phyloP scores from a whole-genome alignment of 1,140 invertebrate species.

The Yoshiicerus persimilis region DNA sequence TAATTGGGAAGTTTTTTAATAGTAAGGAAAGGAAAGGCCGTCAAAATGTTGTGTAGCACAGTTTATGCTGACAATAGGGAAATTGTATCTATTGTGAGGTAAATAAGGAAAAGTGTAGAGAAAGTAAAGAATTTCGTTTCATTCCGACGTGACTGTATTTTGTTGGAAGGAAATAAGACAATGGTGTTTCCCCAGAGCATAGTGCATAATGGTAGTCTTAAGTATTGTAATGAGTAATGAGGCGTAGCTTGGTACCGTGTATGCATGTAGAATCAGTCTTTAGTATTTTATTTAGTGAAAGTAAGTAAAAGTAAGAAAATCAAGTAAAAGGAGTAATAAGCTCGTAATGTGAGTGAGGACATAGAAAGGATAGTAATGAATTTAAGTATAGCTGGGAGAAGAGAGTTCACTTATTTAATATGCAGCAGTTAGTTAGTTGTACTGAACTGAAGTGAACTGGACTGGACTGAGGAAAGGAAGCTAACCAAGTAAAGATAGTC shows the following conservation, averaged over 20 bases:
- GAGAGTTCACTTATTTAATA: slow-evolving; percentile 9
- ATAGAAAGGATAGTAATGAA: not conserved
- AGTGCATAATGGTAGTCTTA: too few relatives aligned
- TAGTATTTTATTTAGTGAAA: not conserved
- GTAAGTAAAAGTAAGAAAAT: not conserved
- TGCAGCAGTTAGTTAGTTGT: slow-evolving; percentile 7
- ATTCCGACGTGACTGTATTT: too few relatives aligned
- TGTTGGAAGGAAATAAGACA: too few relatives aligned
- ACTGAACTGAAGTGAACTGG: not conserved
- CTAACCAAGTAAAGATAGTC: not conserved
- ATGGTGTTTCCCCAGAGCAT: too few relatives aligned
- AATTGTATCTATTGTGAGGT: not conserved
- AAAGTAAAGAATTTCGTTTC: not conserved
- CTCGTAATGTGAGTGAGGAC: not conserved
- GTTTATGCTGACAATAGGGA: not conserved
- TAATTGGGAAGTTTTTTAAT: slow-evolving; percentile 4
- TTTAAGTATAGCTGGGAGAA: not conserved
- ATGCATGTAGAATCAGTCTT: not conserved
- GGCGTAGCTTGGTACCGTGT: too few relatives aligned
- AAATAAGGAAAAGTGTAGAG: not conserved
- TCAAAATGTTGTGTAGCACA: not conserved
- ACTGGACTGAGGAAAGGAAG: not conserved
- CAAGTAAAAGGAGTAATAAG: not conserved
- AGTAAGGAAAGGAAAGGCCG: not conserved
- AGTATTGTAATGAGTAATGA: not conserved